Evolutionary conservation across 2,888 invertebrate species (phyloP).

Genomic region (Cheilosia impressa): DNA sequence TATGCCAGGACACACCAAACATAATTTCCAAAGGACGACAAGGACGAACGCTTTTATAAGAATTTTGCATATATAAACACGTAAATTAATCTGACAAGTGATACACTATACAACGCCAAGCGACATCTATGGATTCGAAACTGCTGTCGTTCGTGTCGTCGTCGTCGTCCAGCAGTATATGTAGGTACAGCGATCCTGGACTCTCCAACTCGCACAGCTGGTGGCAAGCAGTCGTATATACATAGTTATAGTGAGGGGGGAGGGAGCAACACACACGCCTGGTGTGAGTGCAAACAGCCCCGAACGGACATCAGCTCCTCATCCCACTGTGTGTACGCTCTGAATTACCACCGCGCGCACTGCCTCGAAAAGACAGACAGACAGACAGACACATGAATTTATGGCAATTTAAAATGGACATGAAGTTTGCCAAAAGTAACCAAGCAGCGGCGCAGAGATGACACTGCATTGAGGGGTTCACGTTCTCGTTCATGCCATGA

Average conservation of each 20-base stretch:
- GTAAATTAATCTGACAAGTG: constrained; percentile 84
- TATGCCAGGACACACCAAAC: constrained; percentile 61
- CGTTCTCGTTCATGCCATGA: constrained; percentile 18
- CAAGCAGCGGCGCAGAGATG: constrained; percentile 35
- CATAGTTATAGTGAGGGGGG: background rate
- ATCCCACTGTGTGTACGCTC: constrained; percentile 14
- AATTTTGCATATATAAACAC: constrained; percentile 80
- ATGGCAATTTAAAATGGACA: constrained; percentile 75
- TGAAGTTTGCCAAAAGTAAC: constrained; percentile 75
- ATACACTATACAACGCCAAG: constrained; percentile 78
- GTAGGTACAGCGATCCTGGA: constrained; percentile 6
- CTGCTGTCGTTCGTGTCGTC: constrained; percentile 59
- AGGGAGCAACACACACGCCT: constrained; percentile 8
- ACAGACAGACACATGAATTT: constrained; percentile 75
- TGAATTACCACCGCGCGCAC: constrained; percentile 43
- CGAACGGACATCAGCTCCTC: constrained; percentile 50
- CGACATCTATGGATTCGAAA: constrained; percentile 70
- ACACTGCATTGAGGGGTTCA: constrained; percentile 54
- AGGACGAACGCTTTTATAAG: constrained; percentile 76
- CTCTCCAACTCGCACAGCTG: constrained; percentile 34
- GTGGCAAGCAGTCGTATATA: constrained; percentile 5
- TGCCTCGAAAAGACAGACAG: constrained; percentile 34
- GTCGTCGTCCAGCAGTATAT: constrained; percentile 22
- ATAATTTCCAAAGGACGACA: constrained; percentile 75
- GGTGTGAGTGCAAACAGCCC: constrained; percentile 64